Evolutionary conservation across 2,113 vertebrate genomes (phyloP).

Genomic region (Pelodiscus sinensis): DNA sequence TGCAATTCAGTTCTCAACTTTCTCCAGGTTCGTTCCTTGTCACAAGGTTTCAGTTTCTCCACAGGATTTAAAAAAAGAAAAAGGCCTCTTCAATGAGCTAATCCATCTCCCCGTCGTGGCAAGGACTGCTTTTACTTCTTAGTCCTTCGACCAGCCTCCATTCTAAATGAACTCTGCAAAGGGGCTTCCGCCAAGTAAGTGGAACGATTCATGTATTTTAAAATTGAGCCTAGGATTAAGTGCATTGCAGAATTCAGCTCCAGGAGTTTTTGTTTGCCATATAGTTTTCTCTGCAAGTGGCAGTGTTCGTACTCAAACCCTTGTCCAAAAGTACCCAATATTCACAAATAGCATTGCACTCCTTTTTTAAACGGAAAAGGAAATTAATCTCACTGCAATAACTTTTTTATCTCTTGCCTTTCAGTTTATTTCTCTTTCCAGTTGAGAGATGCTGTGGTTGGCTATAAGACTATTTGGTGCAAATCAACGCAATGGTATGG

Average conservation of each 20-base stretch:
- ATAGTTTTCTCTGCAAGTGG: accelerated
- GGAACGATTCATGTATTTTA: background rate
- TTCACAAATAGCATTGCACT: background rate
- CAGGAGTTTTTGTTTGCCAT: slow-evolving; percentile 9
- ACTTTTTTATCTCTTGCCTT: background rate
- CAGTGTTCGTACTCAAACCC: background rate
- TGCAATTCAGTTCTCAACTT: background rate
- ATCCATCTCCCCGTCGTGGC: background rate
- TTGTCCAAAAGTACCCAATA: background rate
- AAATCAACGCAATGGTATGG: background rate
- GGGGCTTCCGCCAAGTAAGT: background rate
- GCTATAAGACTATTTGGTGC: accelerated
- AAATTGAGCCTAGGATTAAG: background rate
- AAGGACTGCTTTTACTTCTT: background rate
- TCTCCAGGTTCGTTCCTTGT: background rate
- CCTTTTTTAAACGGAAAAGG: background rate
- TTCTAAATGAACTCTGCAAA: slow-evolving; percentile 21
- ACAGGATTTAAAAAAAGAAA: background rate
- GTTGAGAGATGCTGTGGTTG: background rate
- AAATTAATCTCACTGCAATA: background rate
- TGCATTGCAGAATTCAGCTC: slow-evolving; percentile 9
- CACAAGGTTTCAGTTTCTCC: background rate
- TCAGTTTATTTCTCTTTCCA: background rate
- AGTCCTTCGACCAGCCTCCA: background rate
- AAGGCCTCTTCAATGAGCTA: accelerated